These are phyloP conservation scores for Arnoldichthys spilopterus DNA, from an alignment of 2,797 vertebrate species.

Conservation along the genomic window DNA sequence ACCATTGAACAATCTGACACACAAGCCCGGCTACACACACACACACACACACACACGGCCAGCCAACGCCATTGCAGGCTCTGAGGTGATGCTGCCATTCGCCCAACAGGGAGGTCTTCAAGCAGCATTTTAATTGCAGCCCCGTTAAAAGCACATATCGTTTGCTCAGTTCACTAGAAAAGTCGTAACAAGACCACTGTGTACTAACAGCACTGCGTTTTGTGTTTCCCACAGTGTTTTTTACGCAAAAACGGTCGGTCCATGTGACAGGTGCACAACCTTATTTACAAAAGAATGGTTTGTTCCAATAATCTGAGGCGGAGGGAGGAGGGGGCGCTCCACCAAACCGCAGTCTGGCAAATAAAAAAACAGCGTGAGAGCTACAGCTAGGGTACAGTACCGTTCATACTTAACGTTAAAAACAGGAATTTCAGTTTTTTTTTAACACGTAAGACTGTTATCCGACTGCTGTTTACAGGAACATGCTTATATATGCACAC, in stretches of 20 bases:
- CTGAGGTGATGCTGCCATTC: conserved; percentile 71
- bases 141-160: background rate
- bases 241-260: conserved; percentile 40
- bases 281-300: conserved; percentile 75
- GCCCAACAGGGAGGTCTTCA: conserved; percentile 67
- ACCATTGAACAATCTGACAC: conserved; percentile 68
- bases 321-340: conserved; percentile 63
- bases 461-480: too few species aligned
- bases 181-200: background rate
- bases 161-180: conserved; percentile 32
- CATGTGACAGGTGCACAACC: conserved; percentile 77
- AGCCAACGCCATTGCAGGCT: conserved; percentile 77
- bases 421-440: too few species aligned
- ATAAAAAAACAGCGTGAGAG: conserved; percentile 60
- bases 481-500: too few species aligned
- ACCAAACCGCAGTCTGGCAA: conserved; percentile 74
- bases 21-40: conserved; percentile 52
- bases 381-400: conserved; percentile 43
- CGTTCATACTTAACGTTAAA: background rate
- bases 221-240: background rate
- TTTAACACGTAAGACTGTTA: too few species aligned
- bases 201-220: background rate
- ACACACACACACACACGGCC: conserved; percentile 61
- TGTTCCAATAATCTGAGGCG: conserved; percentile 72
- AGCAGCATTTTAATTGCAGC: conserved; percentile 48